Conservation (phyloP, 2,797 vertebrate species). For the Parambassis ranga region DNA sequence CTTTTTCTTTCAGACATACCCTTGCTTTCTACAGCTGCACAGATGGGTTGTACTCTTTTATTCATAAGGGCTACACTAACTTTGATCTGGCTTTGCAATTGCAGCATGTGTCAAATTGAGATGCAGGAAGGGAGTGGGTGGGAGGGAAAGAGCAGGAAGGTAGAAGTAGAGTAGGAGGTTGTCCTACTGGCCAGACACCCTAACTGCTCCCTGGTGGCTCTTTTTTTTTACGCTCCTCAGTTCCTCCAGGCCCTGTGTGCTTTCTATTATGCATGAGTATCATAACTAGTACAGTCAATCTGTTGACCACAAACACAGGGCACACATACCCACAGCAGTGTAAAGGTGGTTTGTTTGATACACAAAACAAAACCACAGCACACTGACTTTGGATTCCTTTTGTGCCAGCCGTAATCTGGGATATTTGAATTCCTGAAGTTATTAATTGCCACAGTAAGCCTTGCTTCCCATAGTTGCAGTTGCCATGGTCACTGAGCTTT, state of each 20-base stretch:
- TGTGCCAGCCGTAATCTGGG: not conserved
- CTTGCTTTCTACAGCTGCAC: conserved; percentile 49
- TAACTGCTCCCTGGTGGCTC: conserved; percentile 16
- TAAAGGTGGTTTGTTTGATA: not conserved
- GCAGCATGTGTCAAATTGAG: conserved; percentile 44
- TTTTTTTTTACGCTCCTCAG: conserved; percentile 17
- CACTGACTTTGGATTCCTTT: not conserved
- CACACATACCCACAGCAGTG: conserved; percentile 20
- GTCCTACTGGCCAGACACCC: conserved; percentile 31
- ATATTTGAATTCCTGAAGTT: not conserved
- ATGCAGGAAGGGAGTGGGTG: conserved; percentile 19
- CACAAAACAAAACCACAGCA: conserved; percentile 1
- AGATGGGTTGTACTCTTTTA: conserved; percentile 78
- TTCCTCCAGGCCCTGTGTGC: conserved; percentile 6
- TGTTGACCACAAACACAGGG: conserved; percentile 24
- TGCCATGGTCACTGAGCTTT: not conserved
- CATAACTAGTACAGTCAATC: conserved; percentile 43
- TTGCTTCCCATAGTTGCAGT: not conserved
- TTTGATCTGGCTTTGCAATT: conserved; percentile 76
- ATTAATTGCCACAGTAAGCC: not conserved
- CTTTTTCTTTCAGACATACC: conserved; percentile 22
- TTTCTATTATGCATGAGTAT: conserved; percentile 65
- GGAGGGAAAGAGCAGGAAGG: conserved; percentile 5
- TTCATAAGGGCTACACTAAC: conserved; percentile 75
- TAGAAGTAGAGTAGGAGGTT: conserved; percentile 29